Evolutionary conservation across 2,113 vertebrate genomes (phyloP), one percentile per base, ranked within the genome.

Genomic region (Anoplopoma fimbria): DNA sequence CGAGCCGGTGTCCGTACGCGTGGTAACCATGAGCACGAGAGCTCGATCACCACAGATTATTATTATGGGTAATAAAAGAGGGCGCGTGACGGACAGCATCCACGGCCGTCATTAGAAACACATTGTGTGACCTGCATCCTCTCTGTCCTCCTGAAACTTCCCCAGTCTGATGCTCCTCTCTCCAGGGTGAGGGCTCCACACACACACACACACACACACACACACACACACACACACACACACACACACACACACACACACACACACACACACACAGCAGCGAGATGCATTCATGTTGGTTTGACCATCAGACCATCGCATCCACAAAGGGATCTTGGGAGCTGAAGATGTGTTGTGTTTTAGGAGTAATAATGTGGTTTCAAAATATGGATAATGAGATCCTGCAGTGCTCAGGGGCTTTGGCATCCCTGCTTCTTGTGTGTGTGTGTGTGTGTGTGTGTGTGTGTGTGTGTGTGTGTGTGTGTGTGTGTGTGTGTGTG

Each of bases 131-230:
- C 12, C 49, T 33, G 69, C 49, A 33, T n/a, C 75, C 14, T 47
- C 64, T 38, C 70, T 51, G 64, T 75, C 19, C 60, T n/a, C 23
- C 34, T 17, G 29, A 63, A 87, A 87, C 77, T 84, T 84, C 63
- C 33, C 31, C 53, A 63, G 49, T 55, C 15, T 61, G 17, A 57
- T 34, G 58, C 65, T 29, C 29, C n/a, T 79, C 25, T 79, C 25
- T 58, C 12, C 64, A 47, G 75, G 47, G 55, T 64, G 51, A 17
- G 34, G 47, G 49, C 29, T 57, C 31, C 14, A 27, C n/a, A 55
- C n/a, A 55, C 9, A 55, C 53, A 55, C 53, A 55, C 51, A 53
- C 51, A 53, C 23, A 53, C 51, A 53, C 51, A 53, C 51, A n/a
- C 51, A 53, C 47, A 21, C 47, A 49, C 47, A 49, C 47, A 23